Percentiles rank a stretch among this genome's conserved stretches.
Conservation (phyloP, 2,888 invertebrate genomes). For the Ichneumoninae sp. region DNA sequence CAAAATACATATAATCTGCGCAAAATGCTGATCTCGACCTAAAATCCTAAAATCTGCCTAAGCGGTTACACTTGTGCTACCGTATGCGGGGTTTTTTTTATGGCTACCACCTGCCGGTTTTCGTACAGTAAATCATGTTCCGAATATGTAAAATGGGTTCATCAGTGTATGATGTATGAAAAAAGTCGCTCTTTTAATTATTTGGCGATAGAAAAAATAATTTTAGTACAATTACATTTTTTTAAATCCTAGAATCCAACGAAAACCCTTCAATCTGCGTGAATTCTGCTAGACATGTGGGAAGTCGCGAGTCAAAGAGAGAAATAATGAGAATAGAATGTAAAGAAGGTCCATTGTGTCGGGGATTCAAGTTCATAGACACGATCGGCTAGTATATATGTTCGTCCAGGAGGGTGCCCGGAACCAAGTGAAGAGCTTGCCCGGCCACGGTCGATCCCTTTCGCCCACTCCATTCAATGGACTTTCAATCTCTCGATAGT, state of each 20-base stretch:
- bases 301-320: background rate
- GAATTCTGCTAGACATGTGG: background rate
- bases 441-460: slow-evolving; percentile 54
- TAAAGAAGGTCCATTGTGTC: slow-evolving; percentile 74
- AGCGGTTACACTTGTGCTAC: too few species aligned
- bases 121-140: too few species aligned
- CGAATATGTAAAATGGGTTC: too few species aligned
- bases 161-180: too few species aligned
- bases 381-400: slow-evolving; percentile 68
- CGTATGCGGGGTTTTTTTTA: too few species aligned
- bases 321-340: slow-evolving; percentile 43
- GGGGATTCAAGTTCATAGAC: slow-evolving; percentile 78
- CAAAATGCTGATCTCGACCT: background rate
- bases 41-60: background rate
- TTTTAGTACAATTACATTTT: background rate
- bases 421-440: slow-evolving; percentile 60
- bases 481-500: slow-evolving; percentile 76
- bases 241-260: background rate
- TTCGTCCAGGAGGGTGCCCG: slow-evolving; percentile 62
- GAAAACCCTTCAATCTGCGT: background rate
- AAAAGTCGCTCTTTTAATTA: too few species aligned
- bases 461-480: slow-evolving; percentile 75
- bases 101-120: too few species aligned
- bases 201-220: background rate
- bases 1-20: background rate